These are phyloP conservation scores for Dascyllus trimaculatus DNA, from an alignment of 2,113 vertebrate species.

Conservation along the genomic window DNA sequence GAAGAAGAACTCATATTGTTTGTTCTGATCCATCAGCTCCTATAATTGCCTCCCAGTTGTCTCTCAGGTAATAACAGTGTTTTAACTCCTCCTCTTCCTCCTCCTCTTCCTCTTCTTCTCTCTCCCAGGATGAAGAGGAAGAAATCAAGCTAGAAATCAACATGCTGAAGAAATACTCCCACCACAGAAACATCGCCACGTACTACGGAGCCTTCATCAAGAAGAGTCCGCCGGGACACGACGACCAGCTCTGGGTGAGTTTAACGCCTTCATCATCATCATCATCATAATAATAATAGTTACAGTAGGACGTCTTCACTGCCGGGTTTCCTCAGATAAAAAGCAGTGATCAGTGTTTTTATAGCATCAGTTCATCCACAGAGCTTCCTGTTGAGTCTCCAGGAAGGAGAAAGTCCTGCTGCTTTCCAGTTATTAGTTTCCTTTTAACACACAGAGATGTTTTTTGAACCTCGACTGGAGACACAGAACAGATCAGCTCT, in stretches of 20 bases:
- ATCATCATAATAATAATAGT: too few species aligned
- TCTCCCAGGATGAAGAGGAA: constrained; percentile 95
- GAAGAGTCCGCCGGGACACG: constrained; percentile 97
- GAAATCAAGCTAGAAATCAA: constrained; percentile 99
- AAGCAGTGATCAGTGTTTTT: too few species aligned
- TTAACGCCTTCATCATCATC: too few species aligned
- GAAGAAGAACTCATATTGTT: background rate
- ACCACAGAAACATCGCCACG: constrained; percentile 99
- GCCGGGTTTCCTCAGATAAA: too few species aligned
- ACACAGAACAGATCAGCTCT: too few species aligned
- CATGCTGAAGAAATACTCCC: constrained; percentile 99
- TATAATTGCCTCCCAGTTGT: background rate
- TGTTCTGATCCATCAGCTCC: constrained; percentile 15
- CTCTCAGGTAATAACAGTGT: background rate
- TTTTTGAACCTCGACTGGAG: too few species aligned
- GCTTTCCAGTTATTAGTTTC: too few species aligned
- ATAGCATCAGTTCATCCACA: too few species aligned
- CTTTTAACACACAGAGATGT: too few species aligned
- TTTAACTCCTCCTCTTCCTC: background rate
- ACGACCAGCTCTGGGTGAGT: constrained; percentile 98
- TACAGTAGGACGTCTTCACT: too few species aligned
- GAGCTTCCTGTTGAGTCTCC: too few species aligned
- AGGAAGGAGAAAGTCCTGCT: too few species aligned
- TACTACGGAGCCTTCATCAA: constrained; percentile 99
- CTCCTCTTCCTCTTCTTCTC: constrained; percentile 1